A percentile compares a stretch with the other conserved stretches of the same genome.
Evolutionary conservation across 2,113 vertebrate species (phyloP).

Genomic region (Thermophis baileyi): DNA sequence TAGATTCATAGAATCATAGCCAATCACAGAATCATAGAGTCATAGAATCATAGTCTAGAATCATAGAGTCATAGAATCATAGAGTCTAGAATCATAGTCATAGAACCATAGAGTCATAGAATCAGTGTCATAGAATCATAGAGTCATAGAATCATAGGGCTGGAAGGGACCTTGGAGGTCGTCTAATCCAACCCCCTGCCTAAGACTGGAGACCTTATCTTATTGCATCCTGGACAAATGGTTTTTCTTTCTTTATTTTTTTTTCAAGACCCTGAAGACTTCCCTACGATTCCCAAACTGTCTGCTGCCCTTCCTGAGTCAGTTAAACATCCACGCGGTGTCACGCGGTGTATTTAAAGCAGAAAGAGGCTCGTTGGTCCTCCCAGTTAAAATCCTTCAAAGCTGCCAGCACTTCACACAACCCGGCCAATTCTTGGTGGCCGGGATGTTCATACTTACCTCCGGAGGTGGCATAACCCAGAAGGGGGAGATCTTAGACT

Average conservation of each 20-base stretch:
- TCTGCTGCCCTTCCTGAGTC: not conserved
- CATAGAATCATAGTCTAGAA: too few relatives aligned
- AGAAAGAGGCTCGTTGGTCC: not conserved
- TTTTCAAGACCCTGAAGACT: not conserved
- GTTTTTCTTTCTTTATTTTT: not conserved
- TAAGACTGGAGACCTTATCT: not conserved
- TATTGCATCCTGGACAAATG: not conserved
- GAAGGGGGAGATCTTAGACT: constrained; percentile 91
- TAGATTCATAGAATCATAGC: too few relatives aligned
- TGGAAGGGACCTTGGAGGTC: not conserved
- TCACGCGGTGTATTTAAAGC: not conserved
- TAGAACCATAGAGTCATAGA: too few relatives aligned
- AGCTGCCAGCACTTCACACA: not conserved
- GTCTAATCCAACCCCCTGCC: not conserved
- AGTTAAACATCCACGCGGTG: not conserved
- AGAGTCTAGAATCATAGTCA: too few relatives aligned
- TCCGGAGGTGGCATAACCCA: constrained; percentile 95
- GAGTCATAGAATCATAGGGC: not conserved
- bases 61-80: too few relatives aligned
- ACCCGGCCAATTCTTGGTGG: fast-evolving
- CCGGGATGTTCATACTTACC: constrained; percentile 58
- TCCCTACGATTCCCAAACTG: not conserved
- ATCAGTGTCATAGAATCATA: too few relatives aligned
- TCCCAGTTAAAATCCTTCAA: not conserved
- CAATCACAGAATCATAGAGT: too few relatives aligned